These are phyloP conservation scores for Spea multiplicata DNA, from an alignment of 2,113 vertebrate genomes.

Conservation along the genomic window DNA sequence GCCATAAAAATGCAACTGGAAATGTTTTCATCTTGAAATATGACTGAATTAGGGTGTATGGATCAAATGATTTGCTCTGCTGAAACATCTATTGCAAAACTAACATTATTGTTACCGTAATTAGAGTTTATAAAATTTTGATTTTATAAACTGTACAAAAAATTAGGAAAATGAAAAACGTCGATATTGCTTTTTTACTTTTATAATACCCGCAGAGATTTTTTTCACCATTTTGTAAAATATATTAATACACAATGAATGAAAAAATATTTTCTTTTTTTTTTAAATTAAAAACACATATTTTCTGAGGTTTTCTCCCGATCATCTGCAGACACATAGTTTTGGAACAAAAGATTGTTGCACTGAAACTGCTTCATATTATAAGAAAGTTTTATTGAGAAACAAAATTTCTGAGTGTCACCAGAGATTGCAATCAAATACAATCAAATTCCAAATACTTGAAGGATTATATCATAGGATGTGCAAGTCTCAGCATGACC, in stretches of 20 bases:
- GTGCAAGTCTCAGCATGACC: background rate
- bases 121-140: too few species aligned
- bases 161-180: too few species aligned
- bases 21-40: too few species aligned
- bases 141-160: too few species aligned
- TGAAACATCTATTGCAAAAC: too few species aligned
- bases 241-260: background rate
- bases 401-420: constrained; percentile 1
- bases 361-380: constrained; percentile 6
- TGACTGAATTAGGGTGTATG: too few species aligned
- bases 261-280: background rate
- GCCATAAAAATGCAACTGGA: too few species aligned
- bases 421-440: constrained; percentile 6
- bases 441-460: constrained; percentile 12
- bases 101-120: too few species aligned
- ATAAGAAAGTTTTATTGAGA: constrained; percentile 5
- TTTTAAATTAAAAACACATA: background rate
- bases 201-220: background rate
- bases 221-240: background rate
- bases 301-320: too few species aligned
- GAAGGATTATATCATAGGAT: constrained; percentile 6
- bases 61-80: too few species aligned
- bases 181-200: background rate
- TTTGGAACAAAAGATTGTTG: constrained; percentile 14
- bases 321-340: background rate